phyloP scores from a whole-genome alignment of 2,888 invertebrate genomes.

The Aspidiotus rigidus region DNA sequence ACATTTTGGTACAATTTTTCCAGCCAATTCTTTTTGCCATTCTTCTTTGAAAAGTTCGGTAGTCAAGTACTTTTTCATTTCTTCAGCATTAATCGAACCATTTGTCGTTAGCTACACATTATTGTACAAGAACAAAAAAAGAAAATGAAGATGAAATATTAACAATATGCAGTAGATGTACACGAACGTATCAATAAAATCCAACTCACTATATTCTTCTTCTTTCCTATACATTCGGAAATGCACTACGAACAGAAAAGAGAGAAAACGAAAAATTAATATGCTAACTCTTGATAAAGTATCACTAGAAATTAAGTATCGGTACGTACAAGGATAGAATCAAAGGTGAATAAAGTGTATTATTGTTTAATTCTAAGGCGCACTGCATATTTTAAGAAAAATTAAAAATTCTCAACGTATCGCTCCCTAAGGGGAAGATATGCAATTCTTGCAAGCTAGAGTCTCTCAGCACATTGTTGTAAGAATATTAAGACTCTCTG shows the following conservation, averaged over 20 bases:
- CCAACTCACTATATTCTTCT: slow-evolving; percentile 35
- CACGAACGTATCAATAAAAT: not conserved
- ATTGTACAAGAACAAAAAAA: not conserved
- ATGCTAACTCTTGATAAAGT: not conserved
- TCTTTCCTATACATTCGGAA: slow-evolving; percentile 37
- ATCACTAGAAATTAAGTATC: not conserved
- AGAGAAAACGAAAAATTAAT: not conserved
- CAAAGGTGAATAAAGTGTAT: too few relatives aligned
- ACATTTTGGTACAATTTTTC: slow-evolving; percentile 36
- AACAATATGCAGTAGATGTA: not conserved
- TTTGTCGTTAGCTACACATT: slow-evolving; percentile 34
- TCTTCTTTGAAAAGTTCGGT: slow-evolving; percentile 36
- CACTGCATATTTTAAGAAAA: too few relatives aligned
- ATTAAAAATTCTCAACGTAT: too few relatives aligned
- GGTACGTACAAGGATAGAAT: too few relatives aligned
- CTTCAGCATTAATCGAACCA: slow-evolving; percentile 36
- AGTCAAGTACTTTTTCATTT: slow-evolving; percentile 34
- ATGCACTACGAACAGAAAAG: slow-evolving; percentile 36
- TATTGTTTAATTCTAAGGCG: too few relatives aligned
- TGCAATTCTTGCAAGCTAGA: too few relatives aligned
- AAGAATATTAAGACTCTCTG: too few relatives aligned
- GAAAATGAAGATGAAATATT: not conserved
- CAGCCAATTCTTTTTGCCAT: slow-evolving; percentile 37
- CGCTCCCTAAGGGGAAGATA: too few relatives aligned
- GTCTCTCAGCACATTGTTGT: too few relatives aligned